Evolutionary conservation across 2,113 vertebrate species (phyloP), one percentile per base, ranked within the genome.

Genomic region (Ibidorhyncha struthersii): DNA sequence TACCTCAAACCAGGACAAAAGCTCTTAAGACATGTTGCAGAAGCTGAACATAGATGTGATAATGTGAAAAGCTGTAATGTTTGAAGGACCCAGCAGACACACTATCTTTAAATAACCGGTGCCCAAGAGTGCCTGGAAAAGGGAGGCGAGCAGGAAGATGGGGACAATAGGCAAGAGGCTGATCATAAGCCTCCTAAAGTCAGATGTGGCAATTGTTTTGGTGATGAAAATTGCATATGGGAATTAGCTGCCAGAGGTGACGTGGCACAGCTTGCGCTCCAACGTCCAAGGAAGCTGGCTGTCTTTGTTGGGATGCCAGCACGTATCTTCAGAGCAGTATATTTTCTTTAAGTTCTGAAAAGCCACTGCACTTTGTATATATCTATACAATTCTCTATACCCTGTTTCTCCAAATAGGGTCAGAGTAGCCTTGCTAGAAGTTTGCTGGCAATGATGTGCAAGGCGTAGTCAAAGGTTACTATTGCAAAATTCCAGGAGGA

Each of bases 141-240:
- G 11, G 8, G 14, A 12, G 12, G 9, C 6, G 18, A 3, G 4
- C 4, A 14, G 25, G 5, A n/a, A 1, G 1, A 38, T 17, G 2
- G 26, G 12, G 7, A 27, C 30, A 71, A 38, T 0, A 58, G 4
- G 14, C 8, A 50, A 59, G 27, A 59, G 15, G 15, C 2, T 82
- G 47, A 82, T 34, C 13, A 52, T 15, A 59, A 87, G 25, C 16
- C 30, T 79, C 30, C 65, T 22, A 9, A 61, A 91, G 53, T 52
- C 61, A 95, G 12, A 52, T 12, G 7, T 38, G 32, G n/a, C 53
- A n/a, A 15, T 27, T 56, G 23, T 32, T 89, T 56, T 25, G 7
- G 12, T 43, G 34, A 53, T 26, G 10, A 65, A 36, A 91, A 13
- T 1, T 27, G 19, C 0, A 0, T n/a, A 23, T 1, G 9, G 25